A percentile compares a stretch with the other conserved stretches of the same genome.
phyloP scores from a whole-genome alignment of 2,888 invertebrate genomes.

The Pseudoips prasinana region DNA sequence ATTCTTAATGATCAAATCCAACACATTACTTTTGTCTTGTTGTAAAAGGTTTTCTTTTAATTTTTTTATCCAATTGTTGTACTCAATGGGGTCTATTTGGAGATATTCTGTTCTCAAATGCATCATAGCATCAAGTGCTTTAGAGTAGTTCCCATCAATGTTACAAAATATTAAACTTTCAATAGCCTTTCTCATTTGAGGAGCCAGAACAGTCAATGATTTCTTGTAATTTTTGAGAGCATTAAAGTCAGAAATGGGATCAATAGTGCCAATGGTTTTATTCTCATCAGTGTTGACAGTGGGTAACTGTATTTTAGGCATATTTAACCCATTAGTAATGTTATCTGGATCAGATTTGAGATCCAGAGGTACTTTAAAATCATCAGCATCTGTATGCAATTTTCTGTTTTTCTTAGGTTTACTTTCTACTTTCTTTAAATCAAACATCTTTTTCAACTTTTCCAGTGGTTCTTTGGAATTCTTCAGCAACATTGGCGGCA shows the following conservation, averaged over 20 bases:
- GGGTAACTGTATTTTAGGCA: conserved; percentile 54
- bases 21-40: conserved; percentile 47
- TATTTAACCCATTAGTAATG: conserved; percentile 21
- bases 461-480: conserved; percentile 67
- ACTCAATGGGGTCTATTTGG: conserved; percentile 51
- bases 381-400: conserved; percentile 24
- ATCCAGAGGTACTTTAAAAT: conserved; percentile 24
- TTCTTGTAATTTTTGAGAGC: conserved; percentile 64
- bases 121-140: conserved; percentile 58
- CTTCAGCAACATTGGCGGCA: conserved; percentile 73
- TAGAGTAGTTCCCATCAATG: conserved; percentile 60
- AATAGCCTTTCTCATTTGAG: conserved; percentile 61
- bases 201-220: conserved; percentile 44
- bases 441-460: conserved; percentile 72
- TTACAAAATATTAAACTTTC: conserved; percentile 62
- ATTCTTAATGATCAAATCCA: conserved; percentile 50
- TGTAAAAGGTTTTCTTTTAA: conserved; percentile 54
- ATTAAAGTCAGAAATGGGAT: conserved; percentile 83
- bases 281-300: conserved; percentile 36
- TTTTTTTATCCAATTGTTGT: conserved; percentile 65
- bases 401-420: conserved; percentile 48
- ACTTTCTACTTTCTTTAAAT: conserved; percentile 64
- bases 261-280: conserved; percentile 79
- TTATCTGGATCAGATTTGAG: conserved; percentile 5
- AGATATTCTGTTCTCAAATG: conserved; percentile 63